Evolutionary conservation across 2,797 vertebrate species (phyloP), one percentile per base, ranked within the genome.

Genomic region (Schizopygopsis malacanthus): DNA sequence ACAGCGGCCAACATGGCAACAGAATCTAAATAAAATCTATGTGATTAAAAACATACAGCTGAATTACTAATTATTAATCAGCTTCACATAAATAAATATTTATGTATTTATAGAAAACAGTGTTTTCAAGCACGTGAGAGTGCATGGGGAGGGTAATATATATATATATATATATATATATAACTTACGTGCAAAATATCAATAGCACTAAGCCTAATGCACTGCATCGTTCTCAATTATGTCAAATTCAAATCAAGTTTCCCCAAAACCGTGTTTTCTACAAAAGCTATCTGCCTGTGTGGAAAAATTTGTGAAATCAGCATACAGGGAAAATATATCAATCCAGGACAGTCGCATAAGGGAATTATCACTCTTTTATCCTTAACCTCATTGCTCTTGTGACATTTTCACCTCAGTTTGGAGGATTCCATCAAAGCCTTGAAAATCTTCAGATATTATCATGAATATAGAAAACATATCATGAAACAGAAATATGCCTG

Each of bases 211-310:
- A 10, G 12, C 10, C 47, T 56, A 43, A 72, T 43, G 50, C 25
- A 12, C 15, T 56, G 16, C 6, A 59, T 72, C 16, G 7, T n/a
- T 54, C 16, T 61, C 41, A 37, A 16, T 37, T 5, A 61, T 47
- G 81, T 33, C 18, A 73, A 37, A 18, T 43, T 75, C 25, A 33
- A 61, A 73, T 45, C 11, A 73, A 45, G 81, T 20, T 82, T 82
- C 6, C 39, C 3, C 15, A 9, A 43, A 56, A 59, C 52, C 59
- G 50, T 45, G 3, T 16, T 59, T 78, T 59, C 54, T 41, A n/a
- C 33, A 59, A 79, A 79, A 45, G 54, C 22, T n/a, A 37, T 47
- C 25, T 37, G 18, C 7, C 54, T 61, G 41, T 15, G 25, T 20
- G 15, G n/a, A 61, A 61, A 7, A 61, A 45, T 43, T 15, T 61